These are phyloP conservation scores for Hyles lineata DNA, from an alignment of 2,888 invertebrate genomes.

Conservation along the genomic window DNA sequence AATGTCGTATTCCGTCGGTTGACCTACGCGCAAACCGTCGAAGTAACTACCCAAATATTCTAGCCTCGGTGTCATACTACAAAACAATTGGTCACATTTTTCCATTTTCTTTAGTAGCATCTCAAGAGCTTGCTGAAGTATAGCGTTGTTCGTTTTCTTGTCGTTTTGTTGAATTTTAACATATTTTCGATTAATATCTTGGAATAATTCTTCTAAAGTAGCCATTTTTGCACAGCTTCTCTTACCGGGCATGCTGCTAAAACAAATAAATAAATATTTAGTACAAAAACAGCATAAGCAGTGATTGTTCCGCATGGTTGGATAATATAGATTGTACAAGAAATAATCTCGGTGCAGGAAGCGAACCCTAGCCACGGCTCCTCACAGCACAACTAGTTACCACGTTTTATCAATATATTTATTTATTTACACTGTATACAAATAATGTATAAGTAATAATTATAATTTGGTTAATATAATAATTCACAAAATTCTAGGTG, in stretches of 20 bases:
- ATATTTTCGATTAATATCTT: slow-evolving; percentile 54
- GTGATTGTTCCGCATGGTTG: too few species aligned
- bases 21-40: slow-evolving; percentile 65
- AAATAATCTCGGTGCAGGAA: too few species aligned
- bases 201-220: slow-evolving; percentile 54
- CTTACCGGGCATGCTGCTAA: slow-evolving; percentile 39
- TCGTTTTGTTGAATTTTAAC: slow-evolving; percentile 59
- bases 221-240: slow-evolving; percentile 11
- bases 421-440: too few species aligned
- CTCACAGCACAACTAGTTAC: too few species aligned
- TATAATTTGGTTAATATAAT: too few species aligned
- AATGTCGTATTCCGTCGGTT: slow-evolving; percentile 67
- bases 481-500: too few species aligned
- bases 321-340: too few species aligned
- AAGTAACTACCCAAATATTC: slow-evolving; percentile 69
- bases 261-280: slow-evolving; percentile 34
- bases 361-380: too few species aligned
- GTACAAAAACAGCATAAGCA: too few species aligned
- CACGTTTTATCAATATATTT: too few species aligned
- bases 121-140: slow-evolving; percentile 57
- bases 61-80: slow-evolving; percentile 61
- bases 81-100: slow-evolving; percentile 53
- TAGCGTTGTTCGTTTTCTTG: slow-evolving; percentile 55
- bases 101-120: slow-evolving; percentile 57
- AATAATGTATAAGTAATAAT: too few species aligned